Base-by-base conservation (phyloP, 2,797 vertebrate genomes). In the Pseudochirops cupreus region DNA sequence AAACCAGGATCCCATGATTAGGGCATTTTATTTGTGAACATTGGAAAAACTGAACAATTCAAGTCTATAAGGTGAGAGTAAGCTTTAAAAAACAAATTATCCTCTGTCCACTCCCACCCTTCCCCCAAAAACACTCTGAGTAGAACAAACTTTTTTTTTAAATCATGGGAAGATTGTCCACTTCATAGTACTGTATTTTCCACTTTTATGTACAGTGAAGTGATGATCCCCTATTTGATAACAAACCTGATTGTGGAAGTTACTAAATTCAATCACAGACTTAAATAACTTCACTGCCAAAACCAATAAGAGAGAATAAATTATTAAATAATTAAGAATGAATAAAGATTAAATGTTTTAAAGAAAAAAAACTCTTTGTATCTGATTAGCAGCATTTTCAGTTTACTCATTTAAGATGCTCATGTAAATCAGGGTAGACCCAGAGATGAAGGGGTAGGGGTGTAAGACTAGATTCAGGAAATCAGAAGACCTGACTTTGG, bases 301-400 rank as follows among this genome's bases (percentile, higher is more conserved):
- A 55, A 10, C 53, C 21, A 16, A 26, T 92, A 52, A 91, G 96
- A 94, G 46, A 74, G 91, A 95, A 91, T 31, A 95, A 91, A 92
- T 3, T 31, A 56, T 74, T 89, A 56, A 91, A 55, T 24, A 52
- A 33, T 33, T 91, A 91, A 52, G 28, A n/a, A 91, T 91, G 24
- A 82, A 3, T 46, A 82, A 39, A 82, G 46, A 39, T 82, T 82
- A 82, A 46, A 46, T 82, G 10, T 46, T 82, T 82, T 46, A 26
- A 82, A 82, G n/a, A 5, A 39, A 95, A 52, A 94, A 53, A 39
- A 29, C 50, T 53, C 58, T 13, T 93, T 82, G 18, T 90, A 2
- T 93, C 56, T 87, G 56, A 56, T 21, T 59, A 91, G 55, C 58
- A 93, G 46, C 39, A 46, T 46, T 82, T 46, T 24, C 0, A 46